Base-by-base conservation (phyloP, 1,140 invertebrate genomes). In the Heliconius hermathena region DNA sequence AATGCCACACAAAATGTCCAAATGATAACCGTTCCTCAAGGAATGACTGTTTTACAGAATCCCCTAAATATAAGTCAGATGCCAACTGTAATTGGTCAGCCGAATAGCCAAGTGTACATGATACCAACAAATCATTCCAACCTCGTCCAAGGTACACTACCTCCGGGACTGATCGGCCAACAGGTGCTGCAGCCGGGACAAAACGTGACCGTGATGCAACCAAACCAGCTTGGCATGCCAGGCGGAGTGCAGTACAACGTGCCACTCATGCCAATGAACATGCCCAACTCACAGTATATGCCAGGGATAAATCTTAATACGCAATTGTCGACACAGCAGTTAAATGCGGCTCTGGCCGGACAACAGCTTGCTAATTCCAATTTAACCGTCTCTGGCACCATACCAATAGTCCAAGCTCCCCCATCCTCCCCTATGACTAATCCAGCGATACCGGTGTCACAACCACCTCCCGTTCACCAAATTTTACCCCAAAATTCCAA, bases 21-120 rank as follows among this genome's bases (percentile, higher is more conserved):
- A 84, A 94, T 94, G 93, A 93, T 94, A 75, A 94, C 91, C 8
- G 91, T 94, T 1, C 93, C 93, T 1, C 91, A 88, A 26, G 93
- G 93, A 20, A 94, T 94, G 93, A 94, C 93, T 8, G 91, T 94
- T 0, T 78, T 94, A 20, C 93, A 93, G 76, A 94, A 93, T 76
- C 93, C 91, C 1, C 78, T 94, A 9, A 93, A 93, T 74, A 90
- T 94, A 36, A 87, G 89, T 66, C 93, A 94, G 77, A 90, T 94
- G 89, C 90, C 91, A 0, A 90, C 90, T 1, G 82, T 94, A 26
- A 85, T 94, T 16, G 91, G 92, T 0, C 93, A 93, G 72, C 91
- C 87, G 0, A 94, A 94, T 70, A 93, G 90, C 78, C 93, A 94
- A 83, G 93, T 94, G 3, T 94, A 94, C 78, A 94, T 94, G 93